Base-by-base conservation (phyloP, 2,888 invertebrate genomes). In the Orchesella flavescens region DNA sequence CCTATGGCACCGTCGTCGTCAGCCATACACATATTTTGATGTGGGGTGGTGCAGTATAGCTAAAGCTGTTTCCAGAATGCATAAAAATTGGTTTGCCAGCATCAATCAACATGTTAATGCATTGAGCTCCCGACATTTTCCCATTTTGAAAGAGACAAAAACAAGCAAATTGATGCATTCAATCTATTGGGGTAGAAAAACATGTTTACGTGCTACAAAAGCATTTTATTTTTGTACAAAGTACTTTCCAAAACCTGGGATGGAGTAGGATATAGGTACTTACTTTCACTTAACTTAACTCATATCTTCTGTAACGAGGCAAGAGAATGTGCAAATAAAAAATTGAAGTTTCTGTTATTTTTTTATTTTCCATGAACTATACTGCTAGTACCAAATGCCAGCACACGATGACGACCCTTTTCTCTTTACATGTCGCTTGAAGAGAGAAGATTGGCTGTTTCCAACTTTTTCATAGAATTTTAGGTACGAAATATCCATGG, bases 101-200 rank as follows among this genome's bases (percentile, higher is more conserved):
- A 57, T 57, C 57, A 17, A 57, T 57, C 57, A 57, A n/a, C 10
- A 19, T 53, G 15, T 53, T 53, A 53, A 53, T 53, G 57, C 57
- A 57, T 57, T 10, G 17, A 57, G 7, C 34, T 34, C 34, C 34
- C 34, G 12, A 59, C 59, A 17, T 59, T 63, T 63, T 63, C 34
- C 12, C 15, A 59, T 10, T 59, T 19, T 19, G 21, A 17, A 63
- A 24, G 23, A 63, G 21, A 21, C 24, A 23, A 34, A 63, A 23
- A 63, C 57, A 66, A 44, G 44, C 3, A 66, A 44, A n/a, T n/a
- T 19, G n/a, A 66, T 44, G 43, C 7, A 44, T 15, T 43, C 10
- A 2, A 63, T 15, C 34, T n/a, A n/a, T n/a, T n/a, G n/a, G n/a
- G n/a, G n/a, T n/a, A n/a, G n/a, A n/a, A n/a, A n/a, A n/a, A n/a